Percentiles rank a stretch among this genome's conserved stretches.
Evolutionary conservation across 2,113 vertebrate species (phyloP).

Genomic region (Cranoglanis bouderius): DNA sequence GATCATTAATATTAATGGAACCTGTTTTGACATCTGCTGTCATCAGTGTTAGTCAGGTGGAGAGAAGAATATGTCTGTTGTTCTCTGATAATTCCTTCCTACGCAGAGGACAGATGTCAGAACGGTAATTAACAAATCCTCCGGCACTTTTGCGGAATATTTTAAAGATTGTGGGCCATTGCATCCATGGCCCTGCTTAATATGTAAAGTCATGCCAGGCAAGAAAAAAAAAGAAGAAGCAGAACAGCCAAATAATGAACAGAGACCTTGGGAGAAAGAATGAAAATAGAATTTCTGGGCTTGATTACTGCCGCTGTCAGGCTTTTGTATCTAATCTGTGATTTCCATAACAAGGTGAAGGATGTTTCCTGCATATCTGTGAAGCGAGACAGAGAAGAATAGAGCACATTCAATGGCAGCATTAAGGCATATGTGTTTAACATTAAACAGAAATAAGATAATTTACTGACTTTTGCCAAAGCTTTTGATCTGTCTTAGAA

Average conservation of each 20-base stretch:
- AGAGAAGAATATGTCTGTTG: slow-evolving; percentile 59
- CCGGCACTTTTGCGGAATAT: slow-evolving; percentile 53
- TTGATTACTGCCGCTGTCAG: slow-evolving; percentile 64
- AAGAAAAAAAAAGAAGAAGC: slow-evolving; percentile 52
- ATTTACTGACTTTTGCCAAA: not conserved
- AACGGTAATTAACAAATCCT: slow-evolving; percentile 73
- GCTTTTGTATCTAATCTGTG: slow-evolving; percentile 61
- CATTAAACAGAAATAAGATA: slow-evolving; percentile 2
- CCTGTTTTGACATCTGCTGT: slow-evolving; percentile 68
- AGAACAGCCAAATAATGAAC: slow-evolving; percentile 51
- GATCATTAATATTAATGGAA: slow-evolving; percentile 59
- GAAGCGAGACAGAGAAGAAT: not conserved
- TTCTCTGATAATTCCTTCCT: slow-evolving; percentile 63
- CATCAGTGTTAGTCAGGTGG: slow-evolving; percentile 45
- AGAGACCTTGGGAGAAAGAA: slow-evolving; percentile 51
- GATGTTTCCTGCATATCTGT: slow-evolving; percentile 27
- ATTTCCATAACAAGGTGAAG: slow-evolving; percentile 50
- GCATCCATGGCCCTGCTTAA: slow-evolving; percentile 26
- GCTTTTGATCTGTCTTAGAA: not conserved
- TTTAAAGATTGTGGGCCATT: slow-evolving; percentile 38
- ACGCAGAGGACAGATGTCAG: slow-evolving; percentile 72
- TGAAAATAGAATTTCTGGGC: slow-evolving; percentile 64
- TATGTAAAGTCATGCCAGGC: slow-evolving; percentile 41
- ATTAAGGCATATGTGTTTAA: not conserved
- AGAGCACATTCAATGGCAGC: not conserved